Percentiles rank a stretch among this genome's conserved stretches.
Conservation (phyloP, 2,888 invertebrate species). For the Ormyrus rosae region DNA sequence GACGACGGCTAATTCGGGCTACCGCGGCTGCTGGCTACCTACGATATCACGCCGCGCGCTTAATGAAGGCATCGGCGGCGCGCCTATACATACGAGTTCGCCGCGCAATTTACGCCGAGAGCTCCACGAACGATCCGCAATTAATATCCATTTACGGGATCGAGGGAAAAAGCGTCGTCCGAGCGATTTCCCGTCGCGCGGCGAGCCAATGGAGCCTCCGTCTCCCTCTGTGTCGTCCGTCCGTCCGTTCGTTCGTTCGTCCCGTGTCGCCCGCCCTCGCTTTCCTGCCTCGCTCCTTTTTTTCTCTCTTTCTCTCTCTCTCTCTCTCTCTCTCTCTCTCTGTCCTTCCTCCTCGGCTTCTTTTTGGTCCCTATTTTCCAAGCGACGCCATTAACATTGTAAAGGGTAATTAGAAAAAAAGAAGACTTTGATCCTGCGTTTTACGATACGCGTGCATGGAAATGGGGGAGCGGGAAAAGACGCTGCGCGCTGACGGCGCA, state of each 20-base stretch:
- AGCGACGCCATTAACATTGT: slow-evolving; percentile 59
- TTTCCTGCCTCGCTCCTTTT: slow-evolving; percentile 43
- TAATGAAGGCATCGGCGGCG: slow-evolving; percentile 44
- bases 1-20: not conserved
- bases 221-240: not conserved
- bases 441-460: slow-evolving; percentile 51
- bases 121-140: slow-evolving; percentile 40
- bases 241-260: not conserved
- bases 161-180: slow-evolving; percentile 49
- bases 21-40: not conserved
- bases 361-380: slow-evolving; percentile 35
- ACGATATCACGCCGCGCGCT: too few species aligned
- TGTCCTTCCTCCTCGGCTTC: not conserved
- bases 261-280: slow-evolving; percentile 48
- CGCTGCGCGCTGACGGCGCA: not conserved
- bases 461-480: slow-evolving; percentile 35
- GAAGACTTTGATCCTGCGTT: slow-evolving; percentile 53
- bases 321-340: slow-evolving; percentile 33
- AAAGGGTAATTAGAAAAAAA: slow-evolving; percentile 61
- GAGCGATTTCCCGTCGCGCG: slow-evolving; percentile 66
- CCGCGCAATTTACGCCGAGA: slow-evolving; percentile 22
- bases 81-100: not conserved
- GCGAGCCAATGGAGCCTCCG: not conserved
- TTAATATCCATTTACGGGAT: slow-evolving; percentile 57
- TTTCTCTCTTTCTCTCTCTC: slow-evolving; percentile 22